Evolutionary conservation across 2,888 invertebrate species (phyloP), one percentile per base, ranked within the genome.

Genomic region (Chrysomela aeneicollis): DNA sequence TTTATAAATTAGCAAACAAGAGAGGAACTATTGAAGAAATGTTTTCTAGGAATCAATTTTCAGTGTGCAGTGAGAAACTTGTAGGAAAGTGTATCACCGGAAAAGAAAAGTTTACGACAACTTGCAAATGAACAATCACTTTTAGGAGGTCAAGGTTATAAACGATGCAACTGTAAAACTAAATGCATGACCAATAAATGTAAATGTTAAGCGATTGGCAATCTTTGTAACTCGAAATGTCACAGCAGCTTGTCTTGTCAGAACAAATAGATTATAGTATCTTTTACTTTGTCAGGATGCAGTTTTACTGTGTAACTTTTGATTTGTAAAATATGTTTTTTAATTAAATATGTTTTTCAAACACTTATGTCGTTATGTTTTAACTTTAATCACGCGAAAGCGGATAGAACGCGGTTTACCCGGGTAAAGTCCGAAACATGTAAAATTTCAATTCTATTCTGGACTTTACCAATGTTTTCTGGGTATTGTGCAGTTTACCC

Each of bases 21-120:
- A 61, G n/a, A 22, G 53, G 46, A 53, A 61, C 53, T 3, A 61
- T 61, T 12, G 46, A 42, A 8, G 61, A 71, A 68, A 61, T 68
- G 58, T 71, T 70, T 67, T 71, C 71, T 59, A 66, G 70, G 62
- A 72, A 72, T 60, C 64, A 70, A 67, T 70, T 73, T 63, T 68
- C 63, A 57, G 71, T 68, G 59, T 73, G 68, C 42, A 30, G 53
- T 19, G 35, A 51, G 46, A 70, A 73, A 70, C 64, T 69, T 71
- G 60, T 59, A 68, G 62, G 64, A 66, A 68, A 59, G 50, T 63
- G 59, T 72, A 51, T 72, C 71, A 63, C 46, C 64, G 30, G 67
- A 67, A 63, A 71, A 69, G 58, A 72, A 67, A 47, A 63, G 51
- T 30, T 65, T 57, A 62, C 59, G 59, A 42, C 59, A 64, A 59